These are phyloP conservation scores for Probaryconus sp. DNA, from an alignment of 1,140 invertebrate species.

Conservation along the genomic window DNA sequence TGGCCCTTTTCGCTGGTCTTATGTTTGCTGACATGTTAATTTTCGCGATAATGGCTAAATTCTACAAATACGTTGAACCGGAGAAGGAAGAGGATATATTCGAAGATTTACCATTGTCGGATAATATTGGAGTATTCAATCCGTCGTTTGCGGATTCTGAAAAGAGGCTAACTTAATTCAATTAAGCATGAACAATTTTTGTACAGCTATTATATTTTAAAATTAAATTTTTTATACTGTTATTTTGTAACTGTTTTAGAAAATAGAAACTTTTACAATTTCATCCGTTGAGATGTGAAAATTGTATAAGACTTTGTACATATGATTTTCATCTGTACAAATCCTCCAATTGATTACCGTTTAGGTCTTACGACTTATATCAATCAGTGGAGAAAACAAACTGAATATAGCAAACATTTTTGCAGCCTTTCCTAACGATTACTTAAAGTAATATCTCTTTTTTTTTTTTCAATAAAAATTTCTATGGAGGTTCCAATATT, in stretches of 20 bases:
- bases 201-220: not conserved
- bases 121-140: slow-evolving; percentile 52
- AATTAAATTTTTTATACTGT: no score
- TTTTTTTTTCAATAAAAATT: no score
- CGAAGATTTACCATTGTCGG: slow-evolving; percentile 58
- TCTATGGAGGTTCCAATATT: no score
- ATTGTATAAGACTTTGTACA: not conserved
- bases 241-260: no score
- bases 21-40: slow-evolving; percentile 90
- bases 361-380: no score
- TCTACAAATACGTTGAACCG: slow-evolving; percentile 82
- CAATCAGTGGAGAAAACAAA: no score
- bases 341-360: no score
- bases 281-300: not conserved
- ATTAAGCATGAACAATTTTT: not conserved
- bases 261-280: slow-evolving; percentile 2
- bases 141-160: slow-evolving; percentile 45
- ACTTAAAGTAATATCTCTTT: no score
- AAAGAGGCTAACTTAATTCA: slow-evolving; percentile 23
- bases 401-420: no score
- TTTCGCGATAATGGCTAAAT: slow-evolving; percentile 86
- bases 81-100: slow-evolving; percentile 51
- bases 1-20: slow-evolving; percentile 88
- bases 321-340: not conserved
- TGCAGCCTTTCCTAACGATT: no score